These are phyloP conservation scores for Mustelus asterias DNA, from an alignment of 2,113 vertebrate species.

Conservation along the genomic window DNA sequence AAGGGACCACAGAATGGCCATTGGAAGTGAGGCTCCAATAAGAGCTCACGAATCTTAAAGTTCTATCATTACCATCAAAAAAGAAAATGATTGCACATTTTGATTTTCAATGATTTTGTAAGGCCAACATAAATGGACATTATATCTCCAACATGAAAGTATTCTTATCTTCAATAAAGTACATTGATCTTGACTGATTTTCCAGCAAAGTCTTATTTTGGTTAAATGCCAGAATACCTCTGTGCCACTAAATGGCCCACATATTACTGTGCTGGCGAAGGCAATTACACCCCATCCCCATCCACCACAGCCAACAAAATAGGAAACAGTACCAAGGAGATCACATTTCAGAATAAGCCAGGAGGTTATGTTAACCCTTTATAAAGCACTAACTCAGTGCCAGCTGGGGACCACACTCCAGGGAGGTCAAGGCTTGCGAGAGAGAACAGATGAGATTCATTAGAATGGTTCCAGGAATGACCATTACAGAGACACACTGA, in stretches of 20 bases:
- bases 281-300: background rate
- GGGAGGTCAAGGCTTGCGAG: no score
- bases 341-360: background rate
- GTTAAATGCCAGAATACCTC: background rate
- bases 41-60: background rate
- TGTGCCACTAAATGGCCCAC: background rate
- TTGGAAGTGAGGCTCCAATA: background rate
- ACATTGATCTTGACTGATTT: background rate
- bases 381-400: background rate
- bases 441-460: no score
- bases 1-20: background rate
- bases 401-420: background rate
- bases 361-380: background rate
- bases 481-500: no score
- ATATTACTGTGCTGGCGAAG: background rate
- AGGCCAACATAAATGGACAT: background rate
- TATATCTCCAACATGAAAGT: background rate
- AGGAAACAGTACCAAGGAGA: background rate
- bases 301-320: background rate
- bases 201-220: background rate
- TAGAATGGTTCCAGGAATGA: no score
- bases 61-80: background rate
- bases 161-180: background rate
- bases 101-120: background rate
- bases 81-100: background rate